Evolutionary conservation across 2,888 invertebrate species (phyloP), one percentile per base, ranked within the genome.

Genomic region (Aphrophora alni): DNA sequence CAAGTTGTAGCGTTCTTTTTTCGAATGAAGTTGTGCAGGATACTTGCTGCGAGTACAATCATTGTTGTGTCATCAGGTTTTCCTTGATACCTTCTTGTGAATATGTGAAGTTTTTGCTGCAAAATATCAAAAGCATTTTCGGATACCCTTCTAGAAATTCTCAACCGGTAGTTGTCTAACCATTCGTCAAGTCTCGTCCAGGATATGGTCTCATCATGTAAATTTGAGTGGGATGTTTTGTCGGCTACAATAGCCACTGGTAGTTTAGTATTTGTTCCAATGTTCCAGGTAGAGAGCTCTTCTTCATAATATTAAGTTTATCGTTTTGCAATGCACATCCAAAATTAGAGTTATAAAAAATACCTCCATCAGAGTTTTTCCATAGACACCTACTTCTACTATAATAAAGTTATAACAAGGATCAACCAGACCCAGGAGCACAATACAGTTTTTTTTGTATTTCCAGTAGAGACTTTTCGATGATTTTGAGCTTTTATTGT

Each of bases 401-500:
- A 78, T 78, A 38, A 80, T 83, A 72, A 84, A 83, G 73, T 81
- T 82, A 80, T 83, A 84, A 77, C 78, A 69, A n/a, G 84, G 78
- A 82, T 84, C 83, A 75, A 84, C 83, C 71, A 84, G 69, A 82
- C 83, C 83, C 24, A 82, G 80, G 80, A 85, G 73, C 12, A 73
- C 73, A 33, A 73, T 73, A 27, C 26, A 73, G 33, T 73, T 73
- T 79, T 84, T 81, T 68, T 85, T 85, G 82, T 84, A 85, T 27
- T 85, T 84, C 72, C 73, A 84, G 78, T 69, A 85, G 26, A 83
- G 83, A 76, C 80, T 84, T 83, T 80, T 83, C 69, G 80, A 83
- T 44, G 81, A 71, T 80, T 81, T 83, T 78, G 85, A 78, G 80
- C 83, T 83, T 84, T 82, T 78, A 85, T 83, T 81, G 71, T 81